Conservation (phyloP, 2,113 vertebrate genomes). For the Hippopotamus amphibius region DNA sequence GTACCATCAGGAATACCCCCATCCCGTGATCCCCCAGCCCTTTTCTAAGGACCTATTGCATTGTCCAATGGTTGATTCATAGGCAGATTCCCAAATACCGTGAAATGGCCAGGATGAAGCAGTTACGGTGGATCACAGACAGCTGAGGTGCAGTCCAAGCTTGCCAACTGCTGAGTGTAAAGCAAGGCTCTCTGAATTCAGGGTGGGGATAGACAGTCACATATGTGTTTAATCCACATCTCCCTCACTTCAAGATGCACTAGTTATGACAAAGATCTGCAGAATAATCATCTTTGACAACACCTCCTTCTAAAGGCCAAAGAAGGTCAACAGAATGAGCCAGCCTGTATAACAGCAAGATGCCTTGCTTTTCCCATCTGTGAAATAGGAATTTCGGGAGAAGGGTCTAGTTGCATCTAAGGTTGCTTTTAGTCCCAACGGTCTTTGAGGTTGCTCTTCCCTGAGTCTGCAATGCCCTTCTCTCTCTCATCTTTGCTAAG, state of each 20-base stretch:
- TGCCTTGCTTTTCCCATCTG: neutral
- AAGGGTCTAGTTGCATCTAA: neutral
- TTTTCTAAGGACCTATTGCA: neutral
- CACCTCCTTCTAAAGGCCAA: neutral
- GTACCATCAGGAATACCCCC: no score
- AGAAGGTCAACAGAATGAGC: neutral
- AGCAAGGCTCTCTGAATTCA: neutral
- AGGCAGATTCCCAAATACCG: neutral
- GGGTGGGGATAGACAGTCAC: neutral
- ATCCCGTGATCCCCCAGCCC: neutral
- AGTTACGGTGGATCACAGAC: neutral
- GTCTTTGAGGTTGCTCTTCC: neutral
- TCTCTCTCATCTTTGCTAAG: neutral
- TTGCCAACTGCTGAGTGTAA: neutral
- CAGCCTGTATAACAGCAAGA: neutral
- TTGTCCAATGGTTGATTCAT: neutral
- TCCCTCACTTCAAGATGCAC: neutral
- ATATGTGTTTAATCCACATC: neutral
- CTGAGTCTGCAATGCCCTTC: neutral
- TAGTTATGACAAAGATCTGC: neutral
- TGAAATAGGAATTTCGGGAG: neutral
- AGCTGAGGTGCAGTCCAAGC: fast-evolving
- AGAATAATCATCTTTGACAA: neutral
- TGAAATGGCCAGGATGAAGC: neutral
- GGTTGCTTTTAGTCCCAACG: neutral